phyloP scores from a whole-genome alignment of 2,113 vertebrate species.

The Syrmaticus mikado region DNA sequence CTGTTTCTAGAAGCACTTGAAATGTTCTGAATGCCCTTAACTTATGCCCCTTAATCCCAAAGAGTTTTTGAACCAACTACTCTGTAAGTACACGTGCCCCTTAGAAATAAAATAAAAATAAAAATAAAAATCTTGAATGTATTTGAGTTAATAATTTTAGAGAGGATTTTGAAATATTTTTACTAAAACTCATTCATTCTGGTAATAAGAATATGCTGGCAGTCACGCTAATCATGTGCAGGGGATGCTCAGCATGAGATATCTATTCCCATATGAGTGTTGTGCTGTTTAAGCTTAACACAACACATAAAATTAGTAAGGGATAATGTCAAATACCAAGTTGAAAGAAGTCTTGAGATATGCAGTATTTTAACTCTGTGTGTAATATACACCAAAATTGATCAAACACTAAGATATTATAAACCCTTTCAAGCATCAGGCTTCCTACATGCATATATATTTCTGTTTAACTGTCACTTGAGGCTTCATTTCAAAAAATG shows the following conservation, averaged over 20 bases:
- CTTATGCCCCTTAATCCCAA: background rate
- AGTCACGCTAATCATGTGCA: background rate
- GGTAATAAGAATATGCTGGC: background rate
- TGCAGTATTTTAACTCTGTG: background rate
- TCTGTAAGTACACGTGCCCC: background rate
- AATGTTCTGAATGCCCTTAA: background rate
- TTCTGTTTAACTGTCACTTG: background rate
- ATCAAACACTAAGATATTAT: background rate
- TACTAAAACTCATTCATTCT: background rate
- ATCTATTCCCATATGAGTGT: background rate
- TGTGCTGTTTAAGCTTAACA: background rate
- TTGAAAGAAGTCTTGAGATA: background rate
- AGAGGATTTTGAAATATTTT: background rate
- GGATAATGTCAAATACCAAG: background rate
- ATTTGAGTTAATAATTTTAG: background rate
- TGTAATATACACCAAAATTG: background rate
- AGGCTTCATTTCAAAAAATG: background rate
- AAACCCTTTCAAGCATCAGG: background rate
- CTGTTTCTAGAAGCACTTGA: background rate
- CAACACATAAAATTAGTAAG: background rate
- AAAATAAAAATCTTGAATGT: background rate
- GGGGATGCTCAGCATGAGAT: fast-evolving
- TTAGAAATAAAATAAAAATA: background rate
- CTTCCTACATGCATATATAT: background rate
- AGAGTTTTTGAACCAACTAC: background rate